phyloP scores from a whole-genome alignment of 2,113 vertebrate species.

The Nettapus auritus region DNA sequence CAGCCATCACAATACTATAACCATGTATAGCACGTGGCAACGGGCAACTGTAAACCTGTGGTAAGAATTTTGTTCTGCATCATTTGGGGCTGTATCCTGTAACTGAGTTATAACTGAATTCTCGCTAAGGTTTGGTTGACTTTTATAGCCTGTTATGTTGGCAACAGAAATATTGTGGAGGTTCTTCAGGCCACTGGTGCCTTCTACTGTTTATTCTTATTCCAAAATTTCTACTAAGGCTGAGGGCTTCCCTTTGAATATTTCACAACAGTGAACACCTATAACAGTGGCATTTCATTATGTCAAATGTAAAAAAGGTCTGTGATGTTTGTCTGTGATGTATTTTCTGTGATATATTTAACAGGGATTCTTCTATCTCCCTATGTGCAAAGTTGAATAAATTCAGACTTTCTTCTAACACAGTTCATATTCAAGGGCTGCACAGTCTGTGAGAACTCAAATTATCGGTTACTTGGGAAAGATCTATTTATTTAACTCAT shows the following conservation, averaged over 20 bases:
- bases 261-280: background rate
- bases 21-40: background rate
- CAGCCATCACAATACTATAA: background rate
- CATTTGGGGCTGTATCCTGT: background rate
- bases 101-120: background rate
- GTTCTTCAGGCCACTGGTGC: background rate
- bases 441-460: background rate
- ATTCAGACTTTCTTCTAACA: background rate
- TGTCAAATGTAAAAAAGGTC: background rate
- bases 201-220: background rate
- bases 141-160: background rate
- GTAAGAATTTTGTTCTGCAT: background rate
- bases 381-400: background rate
- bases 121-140: background rate
- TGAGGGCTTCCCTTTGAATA: background rate
- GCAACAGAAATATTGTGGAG: background rate
- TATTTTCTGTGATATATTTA: conserved; percentile 49
- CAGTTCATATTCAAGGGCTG: background rate
- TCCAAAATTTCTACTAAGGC: background rate
- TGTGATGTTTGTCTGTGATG: conserved; percentile 6
- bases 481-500: background rate
- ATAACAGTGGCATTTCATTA: background rate
- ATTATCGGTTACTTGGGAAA: background rate
- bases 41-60: background rate
- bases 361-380: background rate